Evolutionary conservation across 2,888 invertebrate species (phyloP), one percentile per base, ranked within the genome.

Genomic region (Synergus itoensis): DNA sequence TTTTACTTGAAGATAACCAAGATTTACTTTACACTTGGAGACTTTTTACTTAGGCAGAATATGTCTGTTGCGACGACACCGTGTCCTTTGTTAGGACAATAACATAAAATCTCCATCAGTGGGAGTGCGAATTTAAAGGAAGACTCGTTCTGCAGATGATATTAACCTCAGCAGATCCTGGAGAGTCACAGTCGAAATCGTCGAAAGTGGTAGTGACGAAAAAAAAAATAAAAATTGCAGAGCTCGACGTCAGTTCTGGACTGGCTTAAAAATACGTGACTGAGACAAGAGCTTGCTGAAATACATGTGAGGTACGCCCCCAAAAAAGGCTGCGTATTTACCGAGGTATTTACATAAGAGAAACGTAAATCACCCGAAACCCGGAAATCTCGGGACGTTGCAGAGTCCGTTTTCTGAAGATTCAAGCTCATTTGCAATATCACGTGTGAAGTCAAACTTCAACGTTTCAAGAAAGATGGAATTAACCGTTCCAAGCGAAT

Each of bases 81-180:
- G 36, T 48, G 28, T 69, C 69, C 48, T 69, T 48, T 73, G 36
- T 48, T 36, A 45, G 53, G 73, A 73, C 73, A 73, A 73, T 73
- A 73, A 40, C 73, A 73, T 73, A 73, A 73, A 48, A 53, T 73
- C 36, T 53, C 73, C 53, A 73, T 73, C 73, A 73, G 73, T 69
- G 67, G 67, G 48, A 69, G 67, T 73, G 73, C 53, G 73, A 73
- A 73, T 73, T 73, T 73, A 73, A 21, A 73, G 48, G 53, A 73
- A 9, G 73, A 73, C 53, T 73, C 73, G 67, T 53, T 73, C 48
- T 53, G 73, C 73, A 73, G 53, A 69, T 48, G 48, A 73, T 53
- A 73, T 73, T 73, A 73, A 73, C 73, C 48, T 73, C n/a, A 48
- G 36, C 9, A 9, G 48, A 9, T 73, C 53, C 73, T 53, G 45